A percentile compares a stretch with the other conserved stretches of the same genome.
These are phyloP conservation scores for Anhinga rufa DNA, from an alignment of 2,113 vertebrate species.

Conservation along the genomic window DNA sequence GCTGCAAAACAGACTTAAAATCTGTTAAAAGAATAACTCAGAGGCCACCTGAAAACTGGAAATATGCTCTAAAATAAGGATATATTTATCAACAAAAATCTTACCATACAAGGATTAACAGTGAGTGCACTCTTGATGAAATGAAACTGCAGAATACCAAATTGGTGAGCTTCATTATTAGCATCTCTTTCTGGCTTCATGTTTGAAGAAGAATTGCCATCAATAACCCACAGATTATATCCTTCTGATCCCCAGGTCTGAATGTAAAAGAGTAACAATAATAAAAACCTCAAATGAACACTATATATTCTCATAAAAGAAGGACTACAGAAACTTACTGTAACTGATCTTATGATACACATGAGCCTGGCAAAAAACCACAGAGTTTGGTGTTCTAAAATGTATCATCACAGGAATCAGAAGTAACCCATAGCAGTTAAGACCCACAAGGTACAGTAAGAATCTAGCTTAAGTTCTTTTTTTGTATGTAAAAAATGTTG, in stretches of 20 bases:
- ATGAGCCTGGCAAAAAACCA: background rate
- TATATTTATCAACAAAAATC: conserved; percentile 23
- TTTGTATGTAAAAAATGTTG: background rate
- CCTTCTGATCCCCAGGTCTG: conserved; percentile 99
- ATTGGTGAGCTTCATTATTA: conserved; percentile 65
- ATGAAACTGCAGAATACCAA: conserved; percentile 92
- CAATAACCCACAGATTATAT: conserved; percentile 93
- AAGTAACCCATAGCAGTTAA: background rate
- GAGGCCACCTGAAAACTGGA: background rate
- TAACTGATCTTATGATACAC: background rate
- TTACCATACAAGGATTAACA: conserved; percentile 97
- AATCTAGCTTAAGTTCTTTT: background rate
- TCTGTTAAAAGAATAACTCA: background rate
- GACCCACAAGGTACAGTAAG: background rate
- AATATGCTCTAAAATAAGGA: background rate
- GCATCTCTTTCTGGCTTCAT: conserved; percentile 48
- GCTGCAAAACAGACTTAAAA: background rate
- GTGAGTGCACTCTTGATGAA: conserved; percentile 98
- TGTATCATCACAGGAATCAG: accelerated
- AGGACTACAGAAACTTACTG: background rate
- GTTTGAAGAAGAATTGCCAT: conserved; percentile 63
- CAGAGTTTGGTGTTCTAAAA: background rate
- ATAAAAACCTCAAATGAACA: background rate
- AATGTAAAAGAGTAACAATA: background rate
- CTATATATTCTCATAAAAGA: background rate